A percentile compares a stretch with the other conserved stretches of the same genome.
Conservation (phyloP, 2,888 invertebrate species). For the Spatulosminthurus flaviceps region DNA sequence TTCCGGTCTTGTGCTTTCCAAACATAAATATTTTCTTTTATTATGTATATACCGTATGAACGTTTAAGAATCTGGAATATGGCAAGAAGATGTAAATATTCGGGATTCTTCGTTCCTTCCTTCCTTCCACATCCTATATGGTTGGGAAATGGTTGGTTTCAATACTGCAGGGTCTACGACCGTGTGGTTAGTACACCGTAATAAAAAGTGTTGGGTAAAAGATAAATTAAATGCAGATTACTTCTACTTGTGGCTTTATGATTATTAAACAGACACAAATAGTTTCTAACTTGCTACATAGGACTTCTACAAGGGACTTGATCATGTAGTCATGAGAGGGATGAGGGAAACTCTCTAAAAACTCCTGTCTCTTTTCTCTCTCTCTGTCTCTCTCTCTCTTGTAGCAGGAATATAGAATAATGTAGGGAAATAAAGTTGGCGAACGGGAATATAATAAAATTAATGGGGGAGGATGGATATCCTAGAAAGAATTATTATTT, state of each 20-base stretch:
- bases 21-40: neutral
- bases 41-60: no score
- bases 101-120: neutral
- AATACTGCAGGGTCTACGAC: no score
- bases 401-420: neutral
- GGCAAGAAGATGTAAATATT: neutral
- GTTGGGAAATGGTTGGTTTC: neutral
- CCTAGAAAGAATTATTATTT: no score
- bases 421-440: neutral
- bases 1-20: constrained; percentile 1
- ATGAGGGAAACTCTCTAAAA: neutral
- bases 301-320: neutral
- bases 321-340: neutral
- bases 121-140: no score
- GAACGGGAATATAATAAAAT: constrained; percentile 6
- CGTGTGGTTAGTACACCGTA: no score
- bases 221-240: neutral
- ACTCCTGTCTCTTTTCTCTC: neutral
- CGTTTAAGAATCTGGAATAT: neutral
- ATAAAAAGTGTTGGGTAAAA: neutral
- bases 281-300: neutral
- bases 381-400: no score
- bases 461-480: neutral
- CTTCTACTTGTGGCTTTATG: neutral
- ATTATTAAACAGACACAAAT: constrained; percentile 1